Evolutionary conservation across 2,797 vertebrate genomes (phyloP).

Genomic region (Bryconaethiops microstoma): DNA sequence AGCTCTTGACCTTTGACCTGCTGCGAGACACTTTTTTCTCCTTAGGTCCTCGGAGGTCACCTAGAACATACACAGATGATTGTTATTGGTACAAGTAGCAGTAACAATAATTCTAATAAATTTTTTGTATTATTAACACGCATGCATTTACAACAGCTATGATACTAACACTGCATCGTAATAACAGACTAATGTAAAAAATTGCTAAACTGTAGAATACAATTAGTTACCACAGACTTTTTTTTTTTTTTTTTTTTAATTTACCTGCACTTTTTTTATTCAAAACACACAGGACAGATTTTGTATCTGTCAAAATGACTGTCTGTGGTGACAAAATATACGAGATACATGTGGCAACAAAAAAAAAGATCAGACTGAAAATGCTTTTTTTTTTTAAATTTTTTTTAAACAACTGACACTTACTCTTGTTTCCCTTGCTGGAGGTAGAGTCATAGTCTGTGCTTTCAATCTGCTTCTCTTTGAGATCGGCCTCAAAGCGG

Average conservation of each 20-base stretch:
- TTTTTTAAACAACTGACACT: conserved; percentile 54
- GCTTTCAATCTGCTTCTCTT: conserved; percentile 91
- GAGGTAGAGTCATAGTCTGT: conserved; percentile 90
- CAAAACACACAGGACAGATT: background rate
- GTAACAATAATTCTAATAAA: background rate
- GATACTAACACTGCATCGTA: no score
- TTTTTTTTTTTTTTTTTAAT: no score
- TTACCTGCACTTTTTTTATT: background rate
- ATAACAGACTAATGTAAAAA: background rate
- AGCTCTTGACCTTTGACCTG: conserved; percentile 87
- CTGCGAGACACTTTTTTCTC: conserved; percentile 87
- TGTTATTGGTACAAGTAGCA: background rate
- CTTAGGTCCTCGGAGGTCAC: conserved; percentile 84
- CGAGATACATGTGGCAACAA: background rate
- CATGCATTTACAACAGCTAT: no score
- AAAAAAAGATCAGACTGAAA: background rate
- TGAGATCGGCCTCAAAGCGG: conserved; percentile 89
- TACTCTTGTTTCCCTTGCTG: conserved; percentile 92
- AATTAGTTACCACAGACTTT: background rate
- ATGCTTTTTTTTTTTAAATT: background rate
- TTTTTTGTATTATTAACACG: no score
- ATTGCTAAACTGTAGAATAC: background rate
- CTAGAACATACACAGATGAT: conserved; percentile 33
- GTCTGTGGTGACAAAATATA: background rate
- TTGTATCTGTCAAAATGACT: background rate